Evolutionary conservation across 35 echinoderm and acorn worm genomes (phyloP), one percentile per base, ranked within the genome.

Genomic region (Heliocidaris tuberculata): DNA sequence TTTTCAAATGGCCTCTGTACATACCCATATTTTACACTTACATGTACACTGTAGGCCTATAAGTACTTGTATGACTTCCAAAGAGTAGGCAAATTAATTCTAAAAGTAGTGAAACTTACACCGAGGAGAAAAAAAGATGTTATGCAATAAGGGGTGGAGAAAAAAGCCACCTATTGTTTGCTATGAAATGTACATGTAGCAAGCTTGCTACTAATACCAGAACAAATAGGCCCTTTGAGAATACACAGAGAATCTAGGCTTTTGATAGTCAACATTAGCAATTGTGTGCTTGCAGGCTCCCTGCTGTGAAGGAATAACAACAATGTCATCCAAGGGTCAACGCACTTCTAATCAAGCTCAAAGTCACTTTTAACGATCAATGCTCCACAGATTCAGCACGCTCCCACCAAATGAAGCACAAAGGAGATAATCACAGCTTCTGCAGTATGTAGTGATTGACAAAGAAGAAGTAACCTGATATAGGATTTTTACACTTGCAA

Each of bases 261-360:
- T n/a, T 78, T 78, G 65, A 78, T n/a, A 27, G 65, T 78, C 65
- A 78, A 78, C 65, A 78, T 21, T 19, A n/a, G 27, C 21, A 78
- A 19, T n/a, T 78, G 65, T 27, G 65, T 78, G 65, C 65, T 78
- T 9, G 27, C 19, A 24, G 65, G 65, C 65, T 27, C 65, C 65
- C 65, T 78, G 27, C 65, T 78, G 65, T 78, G 65, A 78, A 78
- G 21, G 65, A 78, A 78, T 78, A 78, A 78, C n/a, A 78, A 78
- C 21, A 24, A 19, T 4, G 15, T 9, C 52, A 56, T 78, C 27
- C 27, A 78, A 21, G 65, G 65, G 65, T 78, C 65, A 78, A 78
- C 65, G 7, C 65, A 78, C 65, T 78, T 78, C 7, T 78, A 78
- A 78, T 78, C 21, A 19, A 78, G 65, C 65, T 78, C 65, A 78